A percentile compares a stretch with the other conserved stretches of the same genome.
phyloP scores from a whole-genome alignment of 2,888 invertebrate genomes.

The Diachrysia chrysitis region DNA sequence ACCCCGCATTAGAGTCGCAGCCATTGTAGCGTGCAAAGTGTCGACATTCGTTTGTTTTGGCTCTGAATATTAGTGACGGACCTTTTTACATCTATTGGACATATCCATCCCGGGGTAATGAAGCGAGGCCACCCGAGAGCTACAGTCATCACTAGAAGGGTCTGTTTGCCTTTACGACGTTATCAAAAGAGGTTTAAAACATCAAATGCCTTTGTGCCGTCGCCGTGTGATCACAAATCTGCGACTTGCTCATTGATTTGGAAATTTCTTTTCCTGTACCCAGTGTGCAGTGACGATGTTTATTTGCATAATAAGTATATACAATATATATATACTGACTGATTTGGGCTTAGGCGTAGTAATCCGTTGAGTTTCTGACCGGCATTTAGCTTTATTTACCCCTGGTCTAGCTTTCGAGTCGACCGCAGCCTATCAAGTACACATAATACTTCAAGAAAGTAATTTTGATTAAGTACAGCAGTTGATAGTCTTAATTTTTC shows the following conservation, averaged over 20 bases:
- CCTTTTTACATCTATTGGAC: slow-evolving; percentile 17
- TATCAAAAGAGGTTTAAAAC: slow-evolving; percentile 55
- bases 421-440: not conserved
- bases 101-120: slow-evolving; percentile 31
- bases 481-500: not conserved
- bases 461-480: not conserved
- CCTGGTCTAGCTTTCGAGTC: not conserved
- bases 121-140: slow-evolving; percentile 19
- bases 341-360: not conserved
- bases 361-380: not conserved
- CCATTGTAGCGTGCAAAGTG: not conserved
- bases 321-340: no score
- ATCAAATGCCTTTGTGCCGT: slow-evolving; percentile 47
- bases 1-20: not conserved
- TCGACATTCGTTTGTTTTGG: not conserved
- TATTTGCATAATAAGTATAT: not conserved
- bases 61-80: not conserved
- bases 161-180: slow-evolving; percentile 11
- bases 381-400: not conserved
- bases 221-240: slow-evolving; percentile 47
- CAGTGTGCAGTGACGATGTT: slow-evolving; percentile 6
- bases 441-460: not conserved
- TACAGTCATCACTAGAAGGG: slow-evolving; percentile 12
- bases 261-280: slow-evolving; percentile 45
- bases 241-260: slow-evolving; percentile 51